Percentiles rank a stretch among this genome's conserved stretches.
Evolutionary conservation across 2,113 vertebrate genomes (phyloP).

Genomic region (Siphamia tubifer): DNA sequence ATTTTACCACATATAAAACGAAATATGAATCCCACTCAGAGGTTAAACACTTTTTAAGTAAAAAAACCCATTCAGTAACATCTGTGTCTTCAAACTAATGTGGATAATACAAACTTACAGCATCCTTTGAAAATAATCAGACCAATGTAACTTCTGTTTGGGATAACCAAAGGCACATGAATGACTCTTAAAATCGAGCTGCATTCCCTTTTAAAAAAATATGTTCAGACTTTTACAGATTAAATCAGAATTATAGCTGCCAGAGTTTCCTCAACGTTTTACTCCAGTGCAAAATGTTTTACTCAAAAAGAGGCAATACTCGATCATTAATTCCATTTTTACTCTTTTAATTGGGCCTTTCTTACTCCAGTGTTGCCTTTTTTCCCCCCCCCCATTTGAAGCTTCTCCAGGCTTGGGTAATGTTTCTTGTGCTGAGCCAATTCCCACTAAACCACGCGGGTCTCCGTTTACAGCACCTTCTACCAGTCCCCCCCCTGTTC

Average conservation of each 20-base stretch:
- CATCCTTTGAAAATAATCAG: background rate
- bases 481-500: conserved; percentile 47
- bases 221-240: background rate
- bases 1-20: background rate
- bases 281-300: conserved; percentile 76
- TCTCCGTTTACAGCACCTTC: conserved; percentile 67
- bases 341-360: background rate
- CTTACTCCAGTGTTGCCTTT: conserved; percentile 11
- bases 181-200: background rate
- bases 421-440: conserved; percentile 38
- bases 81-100: background rate
- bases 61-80: background rate
- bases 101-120: too few relatives aligned
- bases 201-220: conserved; percentile 21
- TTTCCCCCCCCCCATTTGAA: conserved; percentile 5
- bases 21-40: background rate
- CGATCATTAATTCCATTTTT: background rate
- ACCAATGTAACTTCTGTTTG: background rate
- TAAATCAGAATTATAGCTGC: conserved; percentile 28
- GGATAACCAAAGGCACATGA: background rate
- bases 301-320: conserved; percentile 5
- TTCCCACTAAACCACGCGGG: background rate
- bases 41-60: too few relatives aligned
- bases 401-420: conserved; percentile 11
- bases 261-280: conserved; percentile 66